Base-by-base conservation (phyloP, 2,797 vertebrate species). In the Mormyrus proboscirostris region DNA sequence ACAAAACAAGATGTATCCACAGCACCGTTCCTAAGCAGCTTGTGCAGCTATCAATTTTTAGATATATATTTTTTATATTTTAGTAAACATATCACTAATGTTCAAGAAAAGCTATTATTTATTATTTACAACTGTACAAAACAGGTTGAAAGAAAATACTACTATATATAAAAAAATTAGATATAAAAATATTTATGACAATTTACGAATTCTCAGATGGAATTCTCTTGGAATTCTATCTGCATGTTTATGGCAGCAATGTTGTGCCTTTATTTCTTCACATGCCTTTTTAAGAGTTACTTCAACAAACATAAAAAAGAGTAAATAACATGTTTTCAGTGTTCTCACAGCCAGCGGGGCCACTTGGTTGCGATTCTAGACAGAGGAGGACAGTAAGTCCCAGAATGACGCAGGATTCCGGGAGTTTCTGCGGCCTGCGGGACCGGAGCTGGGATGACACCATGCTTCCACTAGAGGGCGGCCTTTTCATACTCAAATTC, bases 381-480 rank as follows among this genome's bases (percentile, higher is more conserved):
- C 73, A n/a, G 19, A 79, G 4, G 73, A 79, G 73, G 73, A 19
- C 33, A 4, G 65, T 73, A 25, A 62, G 8, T 62, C 57, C 25
- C 62, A 33, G 65, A 38, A 73, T 38, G 73, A 79, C 38, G 6
- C 73, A 44, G 73, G 29, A 44, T n/a, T 79, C 33, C 0, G 0
- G 38, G 38, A 79, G 73, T 14, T 41, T 6, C 33, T 5, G 16
- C 73, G 44, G 73, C 33, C 22, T 7, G 49, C 19, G 41, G 6
- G 7, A 49, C 10, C 29, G 1, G 38, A 62, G 29, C 9, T 0
- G 16, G 16, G 41, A 62, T 19, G 62, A 44, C 38, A 50, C 10
- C 57, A n/a, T 55, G 16, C 51, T 19, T 88, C 88, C 90, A 89
- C 89, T 90, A 90, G 90, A 89, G 90, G 90, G 86, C 41, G 88